Evolutionary conservation across 2,888 invertebrate species (phyloP).

Genomic region (Andrena minutula): DNA sequence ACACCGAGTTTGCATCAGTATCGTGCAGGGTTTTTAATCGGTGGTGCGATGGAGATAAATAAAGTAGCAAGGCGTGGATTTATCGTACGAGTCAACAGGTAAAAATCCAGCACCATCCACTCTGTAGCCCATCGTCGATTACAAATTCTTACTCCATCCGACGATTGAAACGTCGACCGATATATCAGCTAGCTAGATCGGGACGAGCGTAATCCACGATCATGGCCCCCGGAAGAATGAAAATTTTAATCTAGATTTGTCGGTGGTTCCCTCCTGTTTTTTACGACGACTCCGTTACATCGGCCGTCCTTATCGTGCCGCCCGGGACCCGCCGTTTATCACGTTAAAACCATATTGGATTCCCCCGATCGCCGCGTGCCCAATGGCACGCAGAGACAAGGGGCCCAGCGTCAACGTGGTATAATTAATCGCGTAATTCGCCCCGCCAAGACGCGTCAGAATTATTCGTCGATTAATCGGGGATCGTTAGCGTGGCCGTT

Average conservation of each 20-base stretch:
- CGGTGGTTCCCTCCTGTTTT: slow-evolving; percentile 28
- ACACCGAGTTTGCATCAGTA: neutral
- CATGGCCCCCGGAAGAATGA: slow-evolving; percentile 18
- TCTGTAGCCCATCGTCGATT: neutral
- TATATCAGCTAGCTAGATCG: slow-evolving; percentile 13
- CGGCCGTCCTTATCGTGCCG: slow-evolving; percentile 58
- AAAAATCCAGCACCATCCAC: neutral
- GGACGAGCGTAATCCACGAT: slow-evolving; percentile 35
- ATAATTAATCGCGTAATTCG: slow-evolving; percentile 60
- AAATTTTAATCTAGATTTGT: slow-evolving; percentile 54
- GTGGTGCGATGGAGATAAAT: neutral
- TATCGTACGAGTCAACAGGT: neutral
- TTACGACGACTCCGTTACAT: slow-evolving; percentile 16
- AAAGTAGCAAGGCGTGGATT: neutral
- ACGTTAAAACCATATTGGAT: slow-evolving; percentile 62
- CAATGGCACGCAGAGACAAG: slow-evolving; percentile 36
- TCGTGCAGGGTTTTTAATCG: neutral
- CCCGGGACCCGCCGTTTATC: slow-evolving; percentile 68
- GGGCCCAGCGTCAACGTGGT: slow-evolving; percentile 21
- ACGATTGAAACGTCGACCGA: neutral
- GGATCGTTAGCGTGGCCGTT: slow-evolving; percentile 53
- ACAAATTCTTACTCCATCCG: neutral
- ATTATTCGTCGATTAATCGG: slow-evolving; percentile 65
- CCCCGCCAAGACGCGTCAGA: slow-evolving; percentile 47
- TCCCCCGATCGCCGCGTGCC: slow-evolving; percentile 47